Conservation (phyloP, 2,888 invertebrate species). For the Pelosia muscerda region DNA sequence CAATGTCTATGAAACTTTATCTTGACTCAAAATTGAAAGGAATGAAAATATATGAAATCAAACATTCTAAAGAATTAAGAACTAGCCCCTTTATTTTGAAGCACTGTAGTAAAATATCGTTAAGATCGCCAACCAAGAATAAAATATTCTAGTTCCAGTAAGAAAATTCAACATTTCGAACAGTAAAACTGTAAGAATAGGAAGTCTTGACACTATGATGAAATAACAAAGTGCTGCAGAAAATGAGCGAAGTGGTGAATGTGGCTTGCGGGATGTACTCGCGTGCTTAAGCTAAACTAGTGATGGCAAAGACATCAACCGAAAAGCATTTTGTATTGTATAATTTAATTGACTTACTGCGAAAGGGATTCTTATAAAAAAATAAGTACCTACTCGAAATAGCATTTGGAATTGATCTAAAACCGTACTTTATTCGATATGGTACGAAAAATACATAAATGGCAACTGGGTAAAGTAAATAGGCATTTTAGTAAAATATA, state of each 20-base stretch:
- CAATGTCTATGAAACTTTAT: no score
- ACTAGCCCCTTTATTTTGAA: not conserved
- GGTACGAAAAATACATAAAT: no score
- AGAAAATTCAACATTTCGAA: slow-evolving; percentile 17
- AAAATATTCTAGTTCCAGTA: not conserved
- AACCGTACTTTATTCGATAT: no score
- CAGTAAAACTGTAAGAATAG: slow-evolving; percentile 61
- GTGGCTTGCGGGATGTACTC: slow-evolving; percentile 2
- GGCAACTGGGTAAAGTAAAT: no score
- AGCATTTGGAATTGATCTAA: no score
- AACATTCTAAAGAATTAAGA: not conserved
- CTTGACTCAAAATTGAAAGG: no score
- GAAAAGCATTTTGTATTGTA: not conserved
- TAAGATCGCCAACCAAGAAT: not conserved
- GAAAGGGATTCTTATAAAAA: no score
- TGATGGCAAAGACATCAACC: slow-evolving; percentile 29
- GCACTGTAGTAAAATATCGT: not conserved
- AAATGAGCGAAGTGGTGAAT: slow-evolving; percentile 73
- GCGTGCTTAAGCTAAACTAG: slow-evolving; percentile 35
- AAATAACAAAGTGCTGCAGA: slow-evolving; percentile 66
- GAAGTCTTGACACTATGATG: slow-evolving; percentile 68
- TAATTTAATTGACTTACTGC: no score
- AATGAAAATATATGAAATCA: no score
- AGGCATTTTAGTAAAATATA: no score
- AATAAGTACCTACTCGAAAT: no score